Percentiles rank a stretch among this genome's conserved stretches.
phyloP scores from a whole-genome alignment of 2,113 vertebrate species.

The Sapajus apella region DNA sequence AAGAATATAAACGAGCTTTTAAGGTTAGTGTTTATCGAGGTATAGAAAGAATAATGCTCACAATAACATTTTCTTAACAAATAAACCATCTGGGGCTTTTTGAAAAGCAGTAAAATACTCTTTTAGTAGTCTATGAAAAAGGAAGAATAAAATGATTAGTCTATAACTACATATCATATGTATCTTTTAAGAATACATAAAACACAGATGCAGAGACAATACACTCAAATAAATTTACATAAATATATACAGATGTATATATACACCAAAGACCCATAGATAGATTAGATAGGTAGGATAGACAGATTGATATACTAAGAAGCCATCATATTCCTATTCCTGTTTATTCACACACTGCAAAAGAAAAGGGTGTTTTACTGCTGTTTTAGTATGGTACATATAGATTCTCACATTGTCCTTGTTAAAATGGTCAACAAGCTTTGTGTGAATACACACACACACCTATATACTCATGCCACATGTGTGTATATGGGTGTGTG shows the following conservation, averaged over 20 bases:
- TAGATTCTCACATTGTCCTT: neutral
- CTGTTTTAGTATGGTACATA: neutral
- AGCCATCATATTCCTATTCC: neutral
- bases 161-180: neutral
- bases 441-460: neutral
- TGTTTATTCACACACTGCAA: constrained; percentile 8
- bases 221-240: constrained; percentile 30
- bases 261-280: neutral
- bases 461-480: neutral
- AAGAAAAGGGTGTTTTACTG: constrained; percentile 8
- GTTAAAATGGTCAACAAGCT: neutral
- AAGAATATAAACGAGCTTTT: neutral
- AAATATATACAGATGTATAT: neutral
- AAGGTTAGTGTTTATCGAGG: neutral
- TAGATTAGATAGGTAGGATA: neutral
- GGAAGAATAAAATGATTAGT: neutral
- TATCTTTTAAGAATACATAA: neutral
- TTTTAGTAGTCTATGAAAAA: neutral
- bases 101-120: constrained; percentile 27
- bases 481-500: neutral
- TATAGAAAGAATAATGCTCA: constrained; percentile 13
- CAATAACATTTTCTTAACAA: neutral
- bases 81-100: neutral
- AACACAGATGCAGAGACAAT: neutral
- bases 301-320: neutral